Conservation (phyloP, 1,140 invertebrate genomes). For the Heliconius himera region DNA sequence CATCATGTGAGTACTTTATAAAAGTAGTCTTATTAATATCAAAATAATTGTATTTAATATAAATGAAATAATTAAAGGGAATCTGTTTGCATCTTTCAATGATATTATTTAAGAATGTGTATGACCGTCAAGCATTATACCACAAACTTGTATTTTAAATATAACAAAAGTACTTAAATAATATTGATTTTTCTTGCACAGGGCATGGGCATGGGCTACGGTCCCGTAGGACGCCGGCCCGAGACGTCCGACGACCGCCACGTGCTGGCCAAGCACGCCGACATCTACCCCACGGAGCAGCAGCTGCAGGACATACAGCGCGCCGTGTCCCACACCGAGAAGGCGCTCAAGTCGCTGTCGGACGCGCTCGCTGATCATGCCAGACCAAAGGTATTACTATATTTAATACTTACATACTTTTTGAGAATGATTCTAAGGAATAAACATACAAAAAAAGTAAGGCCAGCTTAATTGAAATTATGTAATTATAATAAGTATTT, state of each 20-base stretch:
- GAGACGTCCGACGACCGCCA: constrained; percentile 97
- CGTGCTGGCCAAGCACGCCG: constrained; percentile 94
- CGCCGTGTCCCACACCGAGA: constrained; percentile 96
- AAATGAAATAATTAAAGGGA: no score
- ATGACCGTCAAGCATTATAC: no score
- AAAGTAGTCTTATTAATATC: neutral
- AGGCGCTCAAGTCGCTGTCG: constrained; percentile 96
- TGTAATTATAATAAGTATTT: no score
- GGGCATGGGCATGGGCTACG: constrained; percentile 66
- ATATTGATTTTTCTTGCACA: constrained; percentile 11
- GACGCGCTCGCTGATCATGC: constrained; percentile 89
- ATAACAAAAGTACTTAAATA: no score
- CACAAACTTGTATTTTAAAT: no score
- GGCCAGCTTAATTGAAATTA: no score
- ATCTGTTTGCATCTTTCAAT: no score
- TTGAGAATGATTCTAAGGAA: no score
- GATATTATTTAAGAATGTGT: no score
- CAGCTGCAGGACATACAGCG: constrained; percentile 96
- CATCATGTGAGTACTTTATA: constrained; percentile 54
- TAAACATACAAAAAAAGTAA: no score
- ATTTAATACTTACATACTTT: no score
- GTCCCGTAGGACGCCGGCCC: constrained; percentile 84
- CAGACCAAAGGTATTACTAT: constrained; percentile 55
- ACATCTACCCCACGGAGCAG: constrained; percentile 96
- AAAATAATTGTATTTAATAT: no score